Conservation (phyloP, 1,140 invertebrate genomes). For the Alviniconcha marisindica region DNA sequence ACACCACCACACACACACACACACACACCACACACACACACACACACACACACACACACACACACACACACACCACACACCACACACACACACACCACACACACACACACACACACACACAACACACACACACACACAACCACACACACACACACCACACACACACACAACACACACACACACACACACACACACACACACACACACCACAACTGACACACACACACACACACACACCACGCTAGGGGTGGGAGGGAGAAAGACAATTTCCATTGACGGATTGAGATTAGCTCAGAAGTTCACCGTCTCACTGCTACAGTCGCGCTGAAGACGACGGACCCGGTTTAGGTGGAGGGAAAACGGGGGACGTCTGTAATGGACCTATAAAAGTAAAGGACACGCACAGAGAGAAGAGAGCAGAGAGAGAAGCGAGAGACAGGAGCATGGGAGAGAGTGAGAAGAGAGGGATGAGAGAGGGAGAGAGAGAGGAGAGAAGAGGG, state of each 20-base stretch:
- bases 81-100: background rate
- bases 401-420: background rate
- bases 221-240: no score
- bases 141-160: background rate
- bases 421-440: background rate
- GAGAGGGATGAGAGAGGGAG: background rate
- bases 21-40: slow-evolving; percentile 19
- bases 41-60: slow-evolving; percentile 19
- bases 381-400: no score
- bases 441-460: background rate
- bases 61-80: background rate
- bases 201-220: no score
- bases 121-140: slow-evolving; percentile 2
- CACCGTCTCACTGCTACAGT: no score
- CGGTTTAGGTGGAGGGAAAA: no score
- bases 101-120: slow-evolving; percentile 10
- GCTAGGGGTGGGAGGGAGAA: no score
- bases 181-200: background rate
- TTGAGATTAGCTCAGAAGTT: no score
- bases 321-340: no score
- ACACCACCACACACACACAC: background rate
- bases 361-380: no score
- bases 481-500: background rate
- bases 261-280: no score
- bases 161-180: background rate